Base-by-base conservation (phyloP, 2,113 vertebrate genomes). In the Lepus europaeus region DNA sequence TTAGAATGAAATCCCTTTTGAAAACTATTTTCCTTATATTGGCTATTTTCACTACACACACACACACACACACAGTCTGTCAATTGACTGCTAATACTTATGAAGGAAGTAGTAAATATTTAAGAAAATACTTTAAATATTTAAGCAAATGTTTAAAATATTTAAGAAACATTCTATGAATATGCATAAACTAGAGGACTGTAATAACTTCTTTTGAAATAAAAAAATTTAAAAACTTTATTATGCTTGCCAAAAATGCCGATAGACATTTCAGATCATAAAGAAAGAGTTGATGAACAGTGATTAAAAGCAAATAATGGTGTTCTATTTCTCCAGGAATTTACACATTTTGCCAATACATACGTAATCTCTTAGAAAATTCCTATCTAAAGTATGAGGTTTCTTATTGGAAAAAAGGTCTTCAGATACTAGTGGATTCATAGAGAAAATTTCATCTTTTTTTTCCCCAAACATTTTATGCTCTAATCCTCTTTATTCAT, bases 281-380 rank as follows among this genome's bases (percentile, higher is more conserved):
- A 88, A 66, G 1, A 20, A 88, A 66, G 1, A 20, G 92, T 84
- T 97, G 95, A 97, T 85, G 83, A 97, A 91, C 61, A 95, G 90
- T 89, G 85, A 97, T 97, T 98, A 97, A 95, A 98, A 97, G 93
- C 93, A 98, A 97, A 97, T 97, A 97, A 83, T n/a, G 81, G 69
- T 90, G 90, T 96, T 93, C 97, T 53, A 3, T 79, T 98, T 96
- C 92, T 97, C 91, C 72, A 97, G 78, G 63, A 96, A 95, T 73
- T 97, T 94, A 63, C 76, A 68, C 80, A 72, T 83, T 86, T 86
- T 89, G 69, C 39, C 31, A 74, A 63, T 45, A 89, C 8, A 23
- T 78, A 22, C 59, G 2, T 63, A 77, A 45, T 79, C 20, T 82
- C 70, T 61, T 59, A 87, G 79, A 82, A 97, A 79, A 90, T 89